Conservation (phyloP, 2,888 invertebrate genomes). For the Troides aeacus region DNA sequence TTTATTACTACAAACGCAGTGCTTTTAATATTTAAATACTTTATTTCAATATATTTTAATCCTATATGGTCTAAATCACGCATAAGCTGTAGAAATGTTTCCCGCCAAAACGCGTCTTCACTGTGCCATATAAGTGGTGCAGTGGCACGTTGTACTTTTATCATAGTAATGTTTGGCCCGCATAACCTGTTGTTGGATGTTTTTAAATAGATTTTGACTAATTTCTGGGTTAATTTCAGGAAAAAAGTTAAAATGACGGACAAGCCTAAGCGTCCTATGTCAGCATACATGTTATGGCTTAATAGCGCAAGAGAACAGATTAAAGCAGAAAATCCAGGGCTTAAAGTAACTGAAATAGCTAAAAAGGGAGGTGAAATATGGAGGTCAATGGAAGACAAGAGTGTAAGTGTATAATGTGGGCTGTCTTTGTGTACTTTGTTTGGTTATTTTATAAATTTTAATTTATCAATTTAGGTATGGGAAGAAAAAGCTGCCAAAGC, state of each 20-base stretch:
- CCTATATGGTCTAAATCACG: conserved; percentile 18
- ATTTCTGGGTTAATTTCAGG: conserved; percentile 54
- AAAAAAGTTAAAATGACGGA: conserved; percentile 86
- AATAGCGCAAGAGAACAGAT: conserved; percentile 93
- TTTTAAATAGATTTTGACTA: conserved; percentile 39
- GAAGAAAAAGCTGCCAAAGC: conserved; percentile 93
- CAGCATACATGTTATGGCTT: conserved; percentile 97
- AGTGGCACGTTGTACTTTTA: conserved; percentile 48
- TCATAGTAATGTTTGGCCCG: conserved; percentile 47
- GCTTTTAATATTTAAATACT: conserved; percentile 30
- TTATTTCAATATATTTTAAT: conserved; percentile 2
- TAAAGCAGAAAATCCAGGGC: conserved; percentile 94
- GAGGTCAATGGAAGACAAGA: conserved; percentile 93
- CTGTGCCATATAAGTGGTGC: conserved; percentile 52
- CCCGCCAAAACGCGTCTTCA: conserved; percentile 78
- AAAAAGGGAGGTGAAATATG: conserved; percentile 98
- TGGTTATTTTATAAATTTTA: conserved; percentile 26
- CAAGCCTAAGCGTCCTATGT: conserved; percentile 96
- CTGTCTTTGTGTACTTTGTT: conserved; percentile 4
- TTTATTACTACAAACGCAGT: conserved; percentile 38
- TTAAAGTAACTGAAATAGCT: conserved; percentile 94
- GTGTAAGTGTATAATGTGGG: conserved; percentile 77
- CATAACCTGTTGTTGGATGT: conserved; percentile 56
- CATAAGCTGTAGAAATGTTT: conserved; percentile 55
- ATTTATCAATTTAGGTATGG: conserved; percentile 85